Percentiles rank a stretch among this genome's conserved stretches.
Conservation (phyloP, 2,888 invertebrate genomes). For the Pheosia gnoma region DNA sequence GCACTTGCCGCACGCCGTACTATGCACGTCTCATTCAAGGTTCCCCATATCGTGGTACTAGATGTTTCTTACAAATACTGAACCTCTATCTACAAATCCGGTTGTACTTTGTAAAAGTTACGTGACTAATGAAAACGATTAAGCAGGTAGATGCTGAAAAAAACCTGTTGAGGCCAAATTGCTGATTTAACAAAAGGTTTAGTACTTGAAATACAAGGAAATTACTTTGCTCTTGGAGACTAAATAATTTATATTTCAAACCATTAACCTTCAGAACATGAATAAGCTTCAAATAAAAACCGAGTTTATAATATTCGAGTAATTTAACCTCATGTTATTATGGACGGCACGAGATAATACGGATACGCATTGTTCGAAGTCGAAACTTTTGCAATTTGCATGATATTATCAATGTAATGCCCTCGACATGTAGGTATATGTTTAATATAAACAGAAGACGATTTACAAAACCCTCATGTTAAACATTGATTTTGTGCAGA, state of each 20-base stretch:
- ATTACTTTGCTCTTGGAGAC: conserved; percentile 12
- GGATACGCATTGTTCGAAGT: conserved; percentile 30
- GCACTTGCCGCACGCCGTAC: conserved; percentile 11
- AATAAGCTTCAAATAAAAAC: conserved; percentile 7
- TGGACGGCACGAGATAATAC: conserved; percentile 14
- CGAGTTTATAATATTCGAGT: conserved; percentile 2
- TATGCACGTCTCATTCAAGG: conserved; percentile 15
- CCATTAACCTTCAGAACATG: conserved; percentile 23
- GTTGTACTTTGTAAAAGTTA: neutral
- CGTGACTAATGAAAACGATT: conserved; percentile 1
- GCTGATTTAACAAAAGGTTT: conserved; percentile 2
- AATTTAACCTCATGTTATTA: conserved; percentile 9
- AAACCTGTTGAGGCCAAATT: neutral
- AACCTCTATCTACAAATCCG: conserved; percentile 1
- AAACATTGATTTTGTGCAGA: conserved; percentile 7
- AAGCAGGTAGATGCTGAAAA: neutral
- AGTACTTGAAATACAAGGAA: conserved; percentile 18
- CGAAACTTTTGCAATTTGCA: conserved; percentile 25
- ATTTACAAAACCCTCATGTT: conserved; percentile 11
- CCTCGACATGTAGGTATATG: conserved; percentile 10
- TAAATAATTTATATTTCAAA: conserved; percentile 8
- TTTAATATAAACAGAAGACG: conserved; percentile 16
- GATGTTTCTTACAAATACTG: neutral
- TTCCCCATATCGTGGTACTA: conserved; percentile 11
- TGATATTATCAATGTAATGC: conserved; percentile 28